These are phyloP conservation scores for Coracopsis vasa DNA, from an alignment of 2,113 vertebrate genomes.

Conservation along the genomic window DNA sequence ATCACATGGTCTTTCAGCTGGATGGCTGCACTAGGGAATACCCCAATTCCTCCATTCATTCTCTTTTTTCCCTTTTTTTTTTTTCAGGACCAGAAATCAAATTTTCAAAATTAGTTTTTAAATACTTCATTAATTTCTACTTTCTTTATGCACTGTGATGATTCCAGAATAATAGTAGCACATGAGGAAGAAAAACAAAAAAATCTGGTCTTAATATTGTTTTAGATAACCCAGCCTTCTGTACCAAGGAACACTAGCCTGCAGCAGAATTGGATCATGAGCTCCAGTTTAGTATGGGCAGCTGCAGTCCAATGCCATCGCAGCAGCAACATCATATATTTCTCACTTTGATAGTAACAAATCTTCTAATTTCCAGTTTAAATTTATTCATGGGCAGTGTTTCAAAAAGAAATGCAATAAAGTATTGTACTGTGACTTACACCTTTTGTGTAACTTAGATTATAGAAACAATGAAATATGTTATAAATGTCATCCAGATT, in stretches of 20 bases:
- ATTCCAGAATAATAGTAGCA: not conserved
- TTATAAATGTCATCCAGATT: conserved; percentile 41
- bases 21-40: not conserved
- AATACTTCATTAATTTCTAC: not conserved
- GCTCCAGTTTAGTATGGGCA: not conserved
- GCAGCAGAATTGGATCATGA: not conserved
- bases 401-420: conserved; percentile 44
- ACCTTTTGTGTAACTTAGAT: conserved; percentile 50
- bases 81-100: not conserved
- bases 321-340: not conserved
- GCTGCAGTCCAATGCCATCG: not conserved
- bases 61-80: not conserved
- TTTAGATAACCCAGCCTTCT: not conserved
- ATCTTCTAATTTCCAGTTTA: conserved; percentile 8
- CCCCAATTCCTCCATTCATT: not conserved
- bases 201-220: not conserved
- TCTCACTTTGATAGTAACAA: not conserved
- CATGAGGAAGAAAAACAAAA: not conserved
- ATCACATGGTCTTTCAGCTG: not conserved
- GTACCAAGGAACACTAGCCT: not conserved
- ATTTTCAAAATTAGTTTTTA: not conserved
- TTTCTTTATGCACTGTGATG: not conserved
- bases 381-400: conserved; percentile 39
- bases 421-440: conserved; percentile 29
- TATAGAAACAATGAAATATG: conserved; percentile 56